Base-by-base conservation (phyloP, 2,113 vertebrate genomes). In the Pseudorasbora parva region DNA sequence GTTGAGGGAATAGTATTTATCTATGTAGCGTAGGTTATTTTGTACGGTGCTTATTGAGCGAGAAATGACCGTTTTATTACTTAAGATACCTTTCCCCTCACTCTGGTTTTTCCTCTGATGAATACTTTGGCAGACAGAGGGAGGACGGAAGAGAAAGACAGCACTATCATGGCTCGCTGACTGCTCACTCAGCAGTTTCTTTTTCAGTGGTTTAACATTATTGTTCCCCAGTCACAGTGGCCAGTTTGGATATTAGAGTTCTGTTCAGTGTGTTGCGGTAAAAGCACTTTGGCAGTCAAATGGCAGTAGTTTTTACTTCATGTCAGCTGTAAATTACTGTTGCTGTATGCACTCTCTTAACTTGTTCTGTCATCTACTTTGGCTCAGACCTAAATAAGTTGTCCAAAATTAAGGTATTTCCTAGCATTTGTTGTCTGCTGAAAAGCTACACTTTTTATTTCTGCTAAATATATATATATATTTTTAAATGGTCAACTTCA, bases 241-340 rank as follows among this genome's bases (percentile, higher is more conserved):
- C 86, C 78, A 84, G 85, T 85, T 82, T 86, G 88, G 87, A 91
- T 90, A 91, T 87, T 77, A 87, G 88, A 82, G 78, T 88, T 88
- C 82, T 66, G 23, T 88, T 89, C 88, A 85, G 87, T 82, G 85
- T 77, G 85, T 78, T 75, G 64, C 54, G 82, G 81, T 90, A 88
- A 82, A 59, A 83, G 82, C 89, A 90, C 77, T 87, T 78, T 90
- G 88, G 90, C 90, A 90, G 89, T 81, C 60, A 72, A 84, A 76
- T 68, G 30, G 59, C 57, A 78, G 81, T 30, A 45, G 56, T 79
- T 56, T 80, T 89, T 88, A 78, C 85, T 88, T 84, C 86, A 73
- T 49, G 84, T 90, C 88, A 88, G 85, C 54, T 89, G 86, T 82
- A 92, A 91, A 92, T 91, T 90, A 91, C 82, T 89, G 84, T 87